These are phyloP conservation scores for Zelleria hepariella DNA, from an alignment of 2,888 invertebrate species.

Conservation along the genomic window DNA sequence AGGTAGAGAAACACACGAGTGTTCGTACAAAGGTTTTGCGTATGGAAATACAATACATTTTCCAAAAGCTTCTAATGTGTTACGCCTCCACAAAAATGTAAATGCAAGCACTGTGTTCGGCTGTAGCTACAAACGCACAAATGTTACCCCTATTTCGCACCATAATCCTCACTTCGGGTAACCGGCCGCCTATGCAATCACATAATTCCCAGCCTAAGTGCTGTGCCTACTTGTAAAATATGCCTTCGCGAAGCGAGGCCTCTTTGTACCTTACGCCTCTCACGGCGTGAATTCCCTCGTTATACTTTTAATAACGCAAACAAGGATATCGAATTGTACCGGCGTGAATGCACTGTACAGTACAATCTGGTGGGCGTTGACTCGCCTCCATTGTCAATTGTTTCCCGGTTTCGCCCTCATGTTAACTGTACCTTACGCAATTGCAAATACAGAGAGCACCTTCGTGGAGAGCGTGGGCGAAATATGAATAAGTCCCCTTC, in stretches of 20 bases:
- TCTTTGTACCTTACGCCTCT: not conserved
- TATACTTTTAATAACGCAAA: constrained; percentile 29
- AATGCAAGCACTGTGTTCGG: constrained; percentile 20
- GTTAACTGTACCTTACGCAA: not conserved
- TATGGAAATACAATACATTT: not conserved
- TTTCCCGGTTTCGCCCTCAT: not conserved
- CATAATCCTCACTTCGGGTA: constrained; percentile 13
- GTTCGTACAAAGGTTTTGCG: not conserved
- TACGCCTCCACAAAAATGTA: not conserved
- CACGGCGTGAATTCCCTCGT: constrained; percentile 27
- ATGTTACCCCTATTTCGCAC: constrained; percentile 7
- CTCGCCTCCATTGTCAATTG: constrained; percentile 7
- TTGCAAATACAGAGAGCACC: constrained; percentile 3
- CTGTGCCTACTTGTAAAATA: constrained; percentile 1
- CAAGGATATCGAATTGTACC: constrained; percentile 30
- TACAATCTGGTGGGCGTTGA: constrained; percentile 3
- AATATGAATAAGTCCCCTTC: constrained; percentile 15
- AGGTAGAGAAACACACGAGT: not conserved
- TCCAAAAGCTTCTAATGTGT: not conserved
- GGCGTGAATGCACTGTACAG: constrained; percentile 5
- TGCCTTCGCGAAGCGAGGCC: not conserved
- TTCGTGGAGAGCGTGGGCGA: constrained; percentile 10
- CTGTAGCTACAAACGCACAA: constrained; percentile 11
- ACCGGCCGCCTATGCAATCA: constrained; percentile 13
- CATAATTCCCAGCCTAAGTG: constrained; percentile 9